Evolutionary conservation across 2,888 invertebrate species (phyloP), one percentile per base, ranked within the genome.

Genomic region (Clunio marinus): DNA sequence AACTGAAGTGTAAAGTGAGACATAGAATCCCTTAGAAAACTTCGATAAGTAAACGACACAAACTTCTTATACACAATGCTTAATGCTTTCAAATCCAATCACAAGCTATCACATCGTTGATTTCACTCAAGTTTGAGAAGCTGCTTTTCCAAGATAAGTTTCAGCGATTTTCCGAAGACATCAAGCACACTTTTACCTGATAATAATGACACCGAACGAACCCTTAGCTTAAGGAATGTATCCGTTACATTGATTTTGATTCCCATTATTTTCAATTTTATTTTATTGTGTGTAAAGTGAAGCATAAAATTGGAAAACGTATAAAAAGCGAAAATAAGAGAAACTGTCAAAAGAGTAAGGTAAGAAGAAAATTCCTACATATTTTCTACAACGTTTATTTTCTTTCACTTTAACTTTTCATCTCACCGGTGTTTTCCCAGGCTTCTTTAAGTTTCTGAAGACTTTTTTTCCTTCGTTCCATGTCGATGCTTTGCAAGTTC

Each of bases 281-380:
- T 28, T 63, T 46, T 55, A 66, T 66, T 55, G 66, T 66, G 51
- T 51, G 66, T 15, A 66, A 55, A 66, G 66, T 51, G 66, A 66
- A 66, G 66, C 66, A 66, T 66, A 66, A 66, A 66, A 66, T 66
- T 66, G 66, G 46, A 66, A 66, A 66, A 51, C 46, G 55, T 32
- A 66, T 15, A 32, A n/a, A 65, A 65, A 58, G 28, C 32, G 32
- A 59, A 2, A 60, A 35, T 25, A 27, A 13, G 17, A 20, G n/a
- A 60, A 60, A 45, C 17, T 60, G 60, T 60, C 60, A 60, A 60
- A 57, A 25, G 57, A 60, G 35, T 35, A 20, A 32, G n/a, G n/a
- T n/a, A 58, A 45, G 45, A 45, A 28, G 27, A 35, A 58, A 25
- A 27, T 58, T 58, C 8, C n/a, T n/a, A n/a, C n/a, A n/a, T 55